A percentile compares a stretch with the other conserved stretches of the same genome.
These are phyloP conservation scores for Ophion slaviceki DNA, from an alignment of 2,888 invertebrate species.

Conservation along the genomic window DNA sequence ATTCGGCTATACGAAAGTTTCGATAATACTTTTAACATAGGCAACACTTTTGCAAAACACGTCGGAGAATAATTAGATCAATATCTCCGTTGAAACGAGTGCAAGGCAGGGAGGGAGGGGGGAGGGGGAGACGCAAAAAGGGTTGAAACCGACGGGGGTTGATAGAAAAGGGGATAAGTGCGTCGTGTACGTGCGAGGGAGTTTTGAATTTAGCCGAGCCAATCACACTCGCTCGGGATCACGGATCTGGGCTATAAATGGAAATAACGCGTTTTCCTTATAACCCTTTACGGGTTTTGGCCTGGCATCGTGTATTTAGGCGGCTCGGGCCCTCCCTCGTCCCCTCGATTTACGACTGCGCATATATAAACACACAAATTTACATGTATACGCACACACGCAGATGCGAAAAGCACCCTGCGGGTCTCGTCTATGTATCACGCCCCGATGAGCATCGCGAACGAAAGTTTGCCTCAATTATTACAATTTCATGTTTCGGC, in stretches of 20 bases:
- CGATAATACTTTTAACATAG: background rate
- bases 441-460: constrained; percentile 64
- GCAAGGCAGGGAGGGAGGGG: background rate
- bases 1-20: background rate
- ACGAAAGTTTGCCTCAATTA: constrained; percentile 72
- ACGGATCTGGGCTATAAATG: constrained; percentile 54
- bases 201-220: constrained; percentile 59
- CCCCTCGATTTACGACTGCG: background rate
- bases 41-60: constrained; percentile 1
- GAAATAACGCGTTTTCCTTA: constrained; percentile 59
- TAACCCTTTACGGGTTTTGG: constrained; percentile 50
- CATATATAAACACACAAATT: background rate
- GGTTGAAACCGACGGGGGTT: constrained; percentile 38
- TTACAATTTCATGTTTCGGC: constrained; percentile 71
- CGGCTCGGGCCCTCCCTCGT: constrained; percentile 26
- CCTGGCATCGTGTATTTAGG: constrained; percentile 34
- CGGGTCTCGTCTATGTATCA: constrained; percentile 50
- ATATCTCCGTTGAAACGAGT: constrained; percentile 48
- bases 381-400: background rate
- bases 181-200: constrained; percentile 51
- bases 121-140: constrained; percentile 18
- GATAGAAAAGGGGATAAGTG: constrained; percentile 62
- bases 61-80: constrained; percentile 48
- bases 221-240: constrained; percentile 63
- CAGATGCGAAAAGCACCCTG: constrained; percentile 9